Evolutionary conservation across 2,113 vertebrate genomes (phyloP).

Genomic region (Arvicanthis niloticus): DNA sequence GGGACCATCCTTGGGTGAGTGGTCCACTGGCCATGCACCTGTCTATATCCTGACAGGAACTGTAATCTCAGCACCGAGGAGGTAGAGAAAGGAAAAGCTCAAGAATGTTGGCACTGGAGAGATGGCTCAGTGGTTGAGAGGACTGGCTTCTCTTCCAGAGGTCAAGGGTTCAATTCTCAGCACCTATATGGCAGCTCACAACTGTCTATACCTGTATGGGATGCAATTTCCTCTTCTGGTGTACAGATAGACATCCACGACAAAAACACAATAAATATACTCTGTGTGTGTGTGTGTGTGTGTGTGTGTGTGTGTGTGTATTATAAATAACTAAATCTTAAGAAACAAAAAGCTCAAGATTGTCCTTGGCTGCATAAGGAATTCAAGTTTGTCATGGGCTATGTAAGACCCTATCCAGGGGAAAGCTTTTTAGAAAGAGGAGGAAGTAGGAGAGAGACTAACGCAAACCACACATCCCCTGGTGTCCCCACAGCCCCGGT

Average conservation of each 20-base stretch:
- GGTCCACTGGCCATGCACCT: not conserved
- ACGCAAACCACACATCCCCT: not conserved
- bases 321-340: too few relatives aligned
- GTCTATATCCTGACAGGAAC: not conserved
- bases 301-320: too few relatives aligned
- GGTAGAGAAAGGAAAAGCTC: not conserved
- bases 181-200: too few relatives aligned
- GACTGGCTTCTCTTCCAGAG: too few relatives aligned
- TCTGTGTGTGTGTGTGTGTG: too few relatives aligned
- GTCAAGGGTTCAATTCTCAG: too few relatives aligned
- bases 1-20: not conserved
- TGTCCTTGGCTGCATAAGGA: not conserved
- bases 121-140: too few relatives aligned
- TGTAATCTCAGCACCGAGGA: not conserved
- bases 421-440: not conserved
- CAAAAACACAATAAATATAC: too few relatives aligned
- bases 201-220: too few relatives aligned
- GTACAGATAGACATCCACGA: too few relatives aligned
- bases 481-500: slow-evolving; percentile 68
- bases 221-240: too few relatives aligned
- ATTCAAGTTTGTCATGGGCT: not conserved
- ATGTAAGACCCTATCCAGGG: not conserved
- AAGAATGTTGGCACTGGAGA: too few relatives aligned
- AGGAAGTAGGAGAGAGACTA: not conserved
- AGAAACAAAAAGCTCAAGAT: not conserved